These are phyloP conservation scores for Haliaeetus leucogaster DNA, from an alignment of 2,113 vertebrate species.

Conservation along the genomic window DNA sequence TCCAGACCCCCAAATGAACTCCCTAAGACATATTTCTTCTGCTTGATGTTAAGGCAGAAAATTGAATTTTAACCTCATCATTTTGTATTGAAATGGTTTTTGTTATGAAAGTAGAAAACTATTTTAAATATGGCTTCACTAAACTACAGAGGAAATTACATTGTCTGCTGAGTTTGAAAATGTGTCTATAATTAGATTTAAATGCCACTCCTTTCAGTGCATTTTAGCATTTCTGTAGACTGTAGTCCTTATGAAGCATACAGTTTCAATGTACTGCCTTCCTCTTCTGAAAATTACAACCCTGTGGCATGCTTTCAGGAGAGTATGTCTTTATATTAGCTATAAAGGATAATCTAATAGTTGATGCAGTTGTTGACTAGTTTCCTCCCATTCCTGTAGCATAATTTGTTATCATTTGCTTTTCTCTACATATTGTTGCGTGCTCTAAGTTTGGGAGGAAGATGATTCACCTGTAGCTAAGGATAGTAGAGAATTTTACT, in stretches of 20 bases:
- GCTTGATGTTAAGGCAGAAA: slow-evolving; percentile 18
- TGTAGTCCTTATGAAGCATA: neutral
- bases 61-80: slow-evolving; percentile 8
- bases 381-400: neutral
- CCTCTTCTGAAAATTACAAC: neutral
- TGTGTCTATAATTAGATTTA: neutral
- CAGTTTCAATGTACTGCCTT: neutral
- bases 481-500: neutral
- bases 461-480: neutral
- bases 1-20: neutral
- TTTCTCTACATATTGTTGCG: neutral
- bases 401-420: neutral
- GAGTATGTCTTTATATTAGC: neutral
- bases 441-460: neutral
- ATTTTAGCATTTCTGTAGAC: neutral
- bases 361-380: neutral
- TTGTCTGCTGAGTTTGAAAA: slow-evolving; percentile 28
- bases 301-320: neutral
- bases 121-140: slow-evolving; percentile 8
- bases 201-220: neutral
- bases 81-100: slow-evolving; percentile 14
- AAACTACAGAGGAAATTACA: slow-evolving; percentile 30
- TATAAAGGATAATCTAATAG: neutral
- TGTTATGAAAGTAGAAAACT: neutral
- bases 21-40: neutral